Conservation (phyloP, 2,797 vertebrate genomes). For the Smutsia gigantea region DNA sequence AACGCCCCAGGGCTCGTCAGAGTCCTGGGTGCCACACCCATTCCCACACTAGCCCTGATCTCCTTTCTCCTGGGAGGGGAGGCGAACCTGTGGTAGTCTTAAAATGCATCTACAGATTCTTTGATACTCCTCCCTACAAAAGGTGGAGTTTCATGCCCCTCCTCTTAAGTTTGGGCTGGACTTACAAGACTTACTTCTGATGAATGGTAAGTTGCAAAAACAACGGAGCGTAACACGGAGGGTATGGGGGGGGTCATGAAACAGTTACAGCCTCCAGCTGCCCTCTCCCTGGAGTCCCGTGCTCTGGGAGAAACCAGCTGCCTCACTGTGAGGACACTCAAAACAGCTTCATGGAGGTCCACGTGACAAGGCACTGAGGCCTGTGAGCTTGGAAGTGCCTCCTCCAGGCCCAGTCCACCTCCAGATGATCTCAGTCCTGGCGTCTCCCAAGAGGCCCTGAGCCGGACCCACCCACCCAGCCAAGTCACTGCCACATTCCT, state of each 20-base stretch:
- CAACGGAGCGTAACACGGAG: neutral
- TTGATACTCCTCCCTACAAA: neutral
- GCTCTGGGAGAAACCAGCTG: neutral
- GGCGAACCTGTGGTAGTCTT: neutral
- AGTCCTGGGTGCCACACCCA: neutral
- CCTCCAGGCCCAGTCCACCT: neutral
- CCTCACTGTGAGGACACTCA: neutral
- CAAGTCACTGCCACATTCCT: neutral
- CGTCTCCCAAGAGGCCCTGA: neutral
- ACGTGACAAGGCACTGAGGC: neutral
- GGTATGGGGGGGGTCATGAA: neutral
- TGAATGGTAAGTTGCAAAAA: rapidly evolving
- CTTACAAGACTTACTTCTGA: neutral
- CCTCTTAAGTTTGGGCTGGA: neutral
- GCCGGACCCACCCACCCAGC: neutral
- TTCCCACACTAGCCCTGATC: no score
- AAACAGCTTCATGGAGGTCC: neutral
- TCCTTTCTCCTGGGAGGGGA: no score
- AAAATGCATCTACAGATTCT: rapidly evolving
- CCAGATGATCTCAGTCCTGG: neutral
- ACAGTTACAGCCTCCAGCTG: neutral
- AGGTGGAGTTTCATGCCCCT: neutral
- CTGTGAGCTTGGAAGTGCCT: no score
- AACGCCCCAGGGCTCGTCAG: no score
- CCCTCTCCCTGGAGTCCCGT: neutral